Percentiles rank a stretch among this genome's conserved stretches.
Conservation (phyloP, 2,113 vertebrate species). For the Elachura formosa region DNA sequence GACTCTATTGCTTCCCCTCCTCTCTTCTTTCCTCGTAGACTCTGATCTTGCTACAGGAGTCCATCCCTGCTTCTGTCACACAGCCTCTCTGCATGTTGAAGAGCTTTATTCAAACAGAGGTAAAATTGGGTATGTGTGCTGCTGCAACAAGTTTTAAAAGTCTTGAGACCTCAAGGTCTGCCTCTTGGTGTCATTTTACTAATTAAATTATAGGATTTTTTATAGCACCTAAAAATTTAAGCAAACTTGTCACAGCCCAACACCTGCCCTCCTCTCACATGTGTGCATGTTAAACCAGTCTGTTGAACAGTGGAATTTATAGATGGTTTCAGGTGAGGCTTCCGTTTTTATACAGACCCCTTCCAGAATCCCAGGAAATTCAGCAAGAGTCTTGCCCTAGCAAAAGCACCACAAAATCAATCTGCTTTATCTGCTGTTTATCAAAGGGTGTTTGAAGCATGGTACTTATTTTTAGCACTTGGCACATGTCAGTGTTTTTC, state of each 20-base stretch:
- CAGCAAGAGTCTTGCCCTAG: neutral
- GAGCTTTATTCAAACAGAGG: neutral
- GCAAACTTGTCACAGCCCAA: neutral
- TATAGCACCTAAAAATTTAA: neutral
- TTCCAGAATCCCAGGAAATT: neutral
- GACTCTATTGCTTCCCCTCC: neutral
- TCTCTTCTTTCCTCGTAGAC: neutral
- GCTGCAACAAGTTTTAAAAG: neutral
- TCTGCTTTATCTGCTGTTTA: neutral
- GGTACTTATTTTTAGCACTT: neutral
- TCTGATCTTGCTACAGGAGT: neutral
- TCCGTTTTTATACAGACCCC: neutral
- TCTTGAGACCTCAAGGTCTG: neutral
- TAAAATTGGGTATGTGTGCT: neutral
- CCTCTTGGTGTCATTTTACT: neutral
- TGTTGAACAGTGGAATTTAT: neutral
- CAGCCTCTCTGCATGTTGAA: fast-evolving
- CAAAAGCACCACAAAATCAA: neutral
- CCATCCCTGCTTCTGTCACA: neutral
- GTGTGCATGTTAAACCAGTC: neutral
- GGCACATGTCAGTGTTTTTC: neutral
- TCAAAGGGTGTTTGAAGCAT: neutral
- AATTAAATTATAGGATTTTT: neutral
- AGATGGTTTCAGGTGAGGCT: fast-evolving
- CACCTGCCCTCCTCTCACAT: fast-evolving